Percentiles rank a stretch among this genome's conserved stretches.
Conservation (phyloP, 2,888 invertebrate genomes). For the Drosophila atripex region DNA sequence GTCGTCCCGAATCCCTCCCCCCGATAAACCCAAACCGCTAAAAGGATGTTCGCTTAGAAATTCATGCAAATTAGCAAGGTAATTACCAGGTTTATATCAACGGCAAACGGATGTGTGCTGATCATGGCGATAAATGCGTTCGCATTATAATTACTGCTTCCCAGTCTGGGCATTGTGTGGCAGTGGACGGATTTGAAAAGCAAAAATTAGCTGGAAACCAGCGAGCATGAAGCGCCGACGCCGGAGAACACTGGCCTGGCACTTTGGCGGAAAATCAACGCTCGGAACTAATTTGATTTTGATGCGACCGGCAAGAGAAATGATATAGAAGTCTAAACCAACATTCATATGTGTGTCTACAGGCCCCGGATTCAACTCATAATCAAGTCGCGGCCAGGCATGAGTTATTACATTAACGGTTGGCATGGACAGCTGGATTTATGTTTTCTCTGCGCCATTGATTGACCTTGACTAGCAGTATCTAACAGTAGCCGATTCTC, state of each 20-base stretch:
- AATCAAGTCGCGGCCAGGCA: conserved; percentile 51
- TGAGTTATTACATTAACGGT: conserved; percentile 73
- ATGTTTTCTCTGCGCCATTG: conserved; percentile 19
- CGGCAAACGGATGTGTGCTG: conserved; percentile 70
- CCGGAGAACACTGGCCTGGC: conserved; percentile 3
- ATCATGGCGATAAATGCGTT: conserved; percentile 72
- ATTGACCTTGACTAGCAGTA: conserved; percentile 42
- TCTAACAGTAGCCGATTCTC: conserved; percentile 43
- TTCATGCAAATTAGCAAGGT: conserved; percentile 68
- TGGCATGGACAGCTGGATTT: conserved; percentile 48
- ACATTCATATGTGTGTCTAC: background rate
- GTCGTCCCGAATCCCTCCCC: background rate
- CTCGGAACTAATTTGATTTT: conserved; percentile 78
- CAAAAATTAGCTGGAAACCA: conserved; percentile 76
- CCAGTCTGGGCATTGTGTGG: conserved; percentile 51
- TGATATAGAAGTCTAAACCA: conserved; percentile 63
- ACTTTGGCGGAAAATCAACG: conserved; percentile 68
- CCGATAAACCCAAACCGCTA: conserved; percentile 22
- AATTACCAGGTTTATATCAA: conserved; percentile 58
- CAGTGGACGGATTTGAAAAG: conserved; percentile 53
- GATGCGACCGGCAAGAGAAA: conserved; percentile 66
- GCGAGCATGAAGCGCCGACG: conserved; percentile 69
- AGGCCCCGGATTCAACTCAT: conserved; percentile 53
- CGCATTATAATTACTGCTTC: conserved; percentile 73
- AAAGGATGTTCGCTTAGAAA: conserved; percentile 65